Evolutionary conservation across 2,113 vertebrate species (phyloP), one percentile per base, ranked within the genome.

Genomic region (Chionodraco myersi): DNA sequence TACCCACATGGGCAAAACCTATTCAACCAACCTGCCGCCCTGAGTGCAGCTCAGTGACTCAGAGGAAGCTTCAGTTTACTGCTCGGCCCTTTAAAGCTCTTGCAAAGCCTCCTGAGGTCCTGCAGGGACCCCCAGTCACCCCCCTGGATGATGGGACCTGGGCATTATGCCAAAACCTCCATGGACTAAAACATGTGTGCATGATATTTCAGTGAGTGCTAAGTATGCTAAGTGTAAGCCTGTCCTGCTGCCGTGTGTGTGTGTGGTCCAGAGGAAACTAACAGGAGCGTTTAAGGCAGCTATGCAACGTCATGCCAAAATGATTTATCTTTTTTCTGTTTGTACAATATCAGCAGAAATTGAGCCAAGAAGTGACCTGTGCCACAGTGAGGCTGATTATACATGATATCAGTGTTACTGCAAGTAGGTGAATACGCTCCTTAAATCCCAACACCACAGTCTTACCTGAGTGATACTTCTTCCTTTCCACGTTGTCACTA

Each of bases 291-390:
- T 75, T 11, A 72, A 56, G 84, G 91, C 89, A 89, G 91, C 91
- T 89, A 83, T 69, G 45, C 79, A 7, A 87, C 84, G 72, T 82
- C 15, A 88, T 84, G 91, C 91, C 89, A 92, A 89, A 84, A 72
- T 52, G 10, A 1, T 53, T 51, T 9, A 16, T 62, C 54, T n/a
- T 59, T n/a, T 56, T 69, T 62, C 41, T 78, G 3, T 70, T 51
- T 53, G 45, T 56, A 65, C 15, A 82, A 59, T 59, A 23, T 74
- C 26, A 57, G 26, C 41, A 63, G 47, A 30, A 12, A 12, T 64
- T 12, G 84, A 54, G 65, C 58, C 48, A 78, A 77, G 74, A n/a
- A 9, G 75, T 34, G 51, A 49, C 10, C 34, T 57, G 5, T n/a
- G 51, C 5, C 70, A n/a, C 36, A 54, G 41, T 1, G 5, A 26